phyloP scores from a whole-genome alignment of 2,888 invertebrate genomes.

The Anthoptus insignis region DNA sequence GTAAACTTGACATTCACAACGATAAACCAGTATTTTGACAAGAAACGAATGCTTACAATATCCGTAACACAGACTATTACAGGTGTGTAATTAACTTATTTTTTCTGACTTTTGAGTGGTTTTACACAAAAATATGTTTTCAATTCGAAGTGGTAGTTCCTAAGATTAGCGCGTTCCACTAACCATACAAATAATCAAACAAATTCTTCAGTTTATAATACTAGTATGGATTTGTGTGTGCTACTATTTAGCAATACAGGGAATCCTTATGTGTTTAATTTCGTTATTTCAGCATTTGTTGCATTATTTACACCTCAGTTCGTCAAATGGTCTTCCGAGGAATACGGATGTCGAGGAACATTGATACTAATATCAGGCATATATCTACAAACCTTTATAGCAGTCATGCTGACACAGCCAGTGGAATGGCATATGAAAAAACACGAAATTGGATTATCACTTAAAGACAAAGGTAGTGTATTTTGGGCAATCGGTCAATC shows the following conservation, averaged over 20 bases:
- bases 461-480: slow-evolving; percentile 52
- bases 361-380: slow-evolving; percentile 88
- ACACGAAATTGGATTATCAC: slow-evolving; percentile 49
- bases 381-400: slow-evolving; percentile 88
- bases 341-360: slow-evolving; percentile 90
- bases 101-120: too few species aligned
- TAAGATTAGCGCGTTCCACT: too few species aligned
- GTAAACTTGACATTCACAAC: slow-evolving; percentile 60
- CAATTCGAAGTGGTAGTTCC: too few species aligned
- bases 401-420: slow-evolving; percentile 89
- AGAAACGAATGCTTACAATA: slow-evolving; percentile 61
- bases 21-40: slow-evolving; percentile 66
- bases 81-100: too few species aligned
- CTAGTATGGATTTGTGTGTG: too few species aligned
- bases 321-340: slow-evolving; percentile 84
- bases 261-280: too few species aligned
- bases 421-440: slow-evolving; percentile 88
- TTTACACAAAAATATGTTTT: too few species aligned
- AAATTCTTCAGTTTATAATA: too few species aligned
- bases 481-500: too few species aligned
- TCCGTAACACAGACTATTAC: slow-evolving; percentile 60
- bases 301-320: slow-evolving; percentile 88
- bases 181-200: too few species aligned
- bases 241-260: too few species aligned
- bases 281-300: slow-evolving; percentile 81